Evolutionary conservation across 2,888 invertebrate genomes (phyloP), one percentile per base, ranked within the genome.

Genomic region (Xanthostigma xanthostigma): DNA sequence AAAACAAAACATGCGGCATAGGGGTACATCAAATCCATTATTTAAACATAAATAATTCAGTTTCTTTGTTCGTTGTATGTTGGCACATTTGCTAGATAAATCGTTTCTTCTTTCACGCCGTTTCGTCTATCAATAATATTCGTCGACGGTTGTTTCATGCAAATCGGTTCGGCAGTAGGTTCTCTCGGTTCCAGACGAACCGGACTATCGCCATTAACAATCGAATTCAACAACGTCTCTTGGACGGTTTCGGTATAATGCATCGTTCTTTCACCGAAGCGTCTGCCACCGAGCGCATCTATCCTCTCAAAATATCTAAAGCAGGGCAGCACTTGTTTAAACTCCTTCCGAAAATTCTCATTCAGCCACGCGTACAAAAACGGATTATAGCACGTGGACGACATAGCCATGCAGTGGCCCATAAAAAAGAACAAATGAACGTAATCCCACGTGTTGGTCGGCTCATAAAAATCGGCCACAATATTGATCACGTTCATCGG

Each of bases 331-430:
- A 87, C 76, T 64, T 82, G 80, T 62, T 85, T 89, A 65, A 94
- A 93, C 65, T 94, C 92, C 64, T 93, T 92, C 44, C 92, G 79
- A 62, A 95, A 95, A 65, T 88, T 89, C 58, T 94, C 94, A 67
- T 96, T 97, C 71, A 96, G 81, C 93, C 94, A 96, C 17, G 94
- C 94, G 66, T 96, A 96, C 41, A 96, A 78, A 62, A 96, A 91
- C 0, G 94, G 94, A 66, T 96, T 96, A 73, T 95, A 96, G 64
- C 94, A 92, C 0, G 92, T 93, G 44, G 93, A 93, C 48, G 91
- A 90, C 90, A 95, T 94, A 33, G 95, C 95, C 52, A 93, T 76
- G 27, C 90, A 81, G 64, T 95, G 95, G 2, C 86, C 78, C 51
- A 82, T 65, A 63, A 91, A 84, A 64, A 89, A 93, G 54, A 81